phyloP scores from a whole-genome alignment of 2,797 vertebrate genomes.

The Etheostoma nigrum region DNA sequence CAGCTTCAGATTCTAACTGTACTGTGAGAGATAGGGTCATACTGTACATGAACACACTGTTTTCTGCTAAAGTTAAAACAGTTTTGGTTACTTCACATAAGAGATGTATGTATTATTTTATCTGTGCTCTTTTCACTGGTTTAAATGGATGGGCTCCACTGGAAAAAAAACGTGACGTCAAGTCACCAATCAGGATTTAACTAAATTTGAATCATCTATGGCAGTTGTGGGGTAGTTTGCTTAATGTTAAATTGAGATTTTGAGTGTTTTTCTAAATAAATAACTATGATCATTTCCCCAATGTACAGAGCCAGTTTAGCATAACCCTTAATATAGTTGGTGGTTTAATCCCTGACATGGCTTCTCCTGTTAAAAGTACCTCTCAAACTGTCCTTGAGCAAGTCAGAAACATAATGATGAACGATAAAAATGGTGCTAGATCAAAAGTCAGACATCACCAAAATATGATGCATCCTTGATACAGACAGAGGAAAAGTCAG shows the following conservation, averaged over 20 bases:
- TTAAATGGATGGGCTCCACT: neutral
- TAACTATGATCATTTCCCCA: neutral
- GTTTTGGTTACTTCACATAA: neutral
- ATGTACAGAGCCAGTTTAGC: neutral
- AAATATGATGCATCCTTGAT: neutral
- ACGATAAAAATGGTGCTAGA: neutral
- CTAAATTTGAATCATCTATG: neutral
- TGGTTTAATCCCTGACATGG: neutral
- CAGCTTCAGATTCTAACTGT: neutral
- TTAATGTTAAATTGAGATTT: neutral
- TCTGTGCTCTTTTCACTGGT: neutral
- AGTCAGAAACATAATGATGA: neutral
- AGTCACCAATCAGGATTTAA: neutral
- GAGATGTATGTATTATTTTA: neutral
- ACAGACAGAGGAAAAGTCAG: neutral
- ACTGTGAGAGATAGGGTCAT: neutral
- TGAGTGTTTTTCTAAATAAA: neutral
- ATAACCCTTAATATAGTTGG: neutral
- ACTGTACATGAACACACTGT: too few relatives aligned
- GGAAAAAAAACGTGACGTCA: neutral
- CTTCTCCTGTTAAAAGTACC: neutral
- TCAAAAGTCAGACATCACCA: neutral
- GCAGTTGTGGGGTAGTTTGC: neutral
- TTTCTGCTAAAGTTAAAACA: neutral
- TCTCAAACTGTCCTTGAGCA: neutral